phyloP scores from a whole-genome alignment of 2,113 vertebrate genomes.

The Nothobranchius kuhntae region DNA sequence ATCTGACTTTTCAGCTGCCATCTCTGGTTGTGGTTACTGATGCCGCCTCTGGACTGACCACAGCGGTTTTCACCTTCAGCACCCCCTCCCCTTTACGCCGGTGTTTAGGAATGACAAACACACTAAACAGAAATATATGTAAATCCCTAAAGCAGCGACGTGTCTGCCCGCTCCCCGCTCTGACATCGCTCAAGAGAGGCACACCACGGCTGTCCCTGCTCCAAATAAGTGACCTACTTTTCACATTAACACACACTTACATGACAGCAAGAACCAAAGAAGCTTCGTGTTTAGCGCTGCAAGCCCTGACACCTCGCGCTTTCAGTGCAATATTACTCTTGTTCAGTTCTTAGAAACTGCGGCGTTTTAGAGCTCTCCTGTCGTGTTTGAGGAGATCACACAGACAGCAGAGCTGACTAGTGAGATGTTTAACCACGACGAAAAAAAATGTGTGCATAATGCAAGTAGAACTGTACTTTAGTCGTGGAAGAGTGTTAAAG shows the following conservation, averaged over 20 bases:
- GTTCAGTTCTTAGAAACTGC: constrained; percentile 64
- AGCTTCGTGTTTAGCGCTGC: constrained; percentile 45
- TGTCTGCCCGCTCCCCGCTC: constrained; percentile 63
- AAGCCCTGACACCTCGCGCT: constrained; percentile 23
- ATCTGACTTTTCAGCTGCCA: constrained; percentile 75
- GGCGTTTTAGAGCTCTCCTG: constrained; percentile 25
- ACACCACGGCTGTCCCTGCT: constrained; percentile 65
- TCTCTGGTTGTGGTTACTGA: constrained; percentile 69
- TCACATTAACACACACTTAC: constrained; percentile 75
- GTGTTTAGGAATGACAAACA: constrained; percentile 31
- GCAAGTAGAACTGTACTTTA: constrained; percentile 35
- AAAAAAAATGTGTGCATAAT: constrained; percentile 35
- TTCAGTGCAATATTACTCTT: constrained; percentile 34
- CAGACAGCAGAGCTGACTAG: constrained; percentile 15
- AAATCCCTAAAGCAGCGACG: constrained; percentile 54
- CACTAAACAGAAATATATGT: constrained; percentile 40
- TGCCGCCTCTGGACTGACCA: constrained; percentile 63
- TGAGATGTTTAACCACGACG: constrained; percentile 18
- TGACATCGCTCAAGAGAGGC: constrained; percentile 63
- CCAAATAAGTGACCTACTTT: constrained; percentile 82
- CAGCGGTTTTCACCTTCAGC: constrained; percentile 59
- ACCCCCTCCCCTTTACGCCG: constrained; percentile 18
- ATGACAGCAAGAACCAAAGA: constrained; percentile 58
- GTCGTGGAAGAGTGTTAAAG: constrained; percentile 36
- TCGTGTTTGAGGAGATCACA: constrained; percentile 34